phyloP scores from a whole-genome alignment of 2,113 vertebrate genomes.

The Rhipidura dahli region DNA sequence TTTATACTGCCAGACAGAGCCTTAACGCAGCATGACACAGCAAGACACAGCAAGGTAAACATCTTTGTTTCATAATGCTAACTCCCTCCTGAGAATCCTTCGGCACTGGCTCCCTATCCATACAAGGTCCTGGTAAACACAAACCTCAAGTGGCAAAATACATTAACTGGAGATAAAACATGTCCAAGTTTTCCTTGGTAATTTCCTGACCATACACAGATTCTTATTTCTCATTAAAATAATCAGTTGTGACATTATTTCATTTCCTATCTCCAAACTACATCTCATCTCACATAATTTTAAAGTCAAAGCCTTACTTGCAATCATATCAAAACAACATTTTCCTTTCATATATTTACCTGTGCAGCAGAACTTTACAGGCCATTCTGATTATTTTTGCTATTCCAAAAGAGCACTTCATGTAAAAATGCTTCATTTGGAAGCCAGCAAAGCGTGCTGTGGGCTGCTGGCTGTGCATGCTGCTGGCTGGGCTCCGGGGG shows the following conservation, averaged over 20 bases:
- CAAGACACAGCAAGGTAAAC: conserved; percentile 50
- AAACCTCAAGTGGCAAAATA: background rate
- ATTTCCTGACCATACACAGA: background rate
- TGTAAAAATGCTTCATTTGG: conserved; percentile 70
- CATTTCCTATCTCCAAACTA: background rate
- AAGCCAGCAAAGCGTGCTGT: conserved; percentile 16
- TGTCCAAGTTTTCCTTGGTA: background rate
- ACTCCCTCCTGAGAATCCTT: background rate
- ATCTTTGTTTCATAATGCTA: conserved; percentile 23
- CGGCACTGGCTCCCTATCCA: background rate
- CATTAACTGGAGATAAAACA: background rate
- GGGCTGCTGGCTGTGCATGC: conserved; percentile 71
- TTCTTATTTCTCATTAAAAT: background rate
- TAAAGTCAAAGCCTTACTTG: background rate
- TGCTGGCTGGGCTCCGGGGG: conserved; percentile 60
- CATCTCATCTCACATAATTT: background rate
- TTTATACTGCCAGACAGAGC: background rate
- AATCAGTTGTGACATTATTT: background rate
- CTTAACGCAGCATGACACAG: conserved; percentile 65
- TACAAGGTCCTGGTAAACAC: background rate
- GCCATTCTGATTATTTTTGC: conserved; percentile 79
- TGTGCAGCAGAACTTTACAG: conserved; percentile 87
- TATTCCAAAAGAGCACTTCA: conserved; percentile 79
- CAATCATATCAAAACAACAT: background rate
- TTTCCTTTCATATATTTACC: conserved; percentile 69